Conservation (phyloP, 2,888 invertebrate species). For the Andricus quercusramuli region DNA sequence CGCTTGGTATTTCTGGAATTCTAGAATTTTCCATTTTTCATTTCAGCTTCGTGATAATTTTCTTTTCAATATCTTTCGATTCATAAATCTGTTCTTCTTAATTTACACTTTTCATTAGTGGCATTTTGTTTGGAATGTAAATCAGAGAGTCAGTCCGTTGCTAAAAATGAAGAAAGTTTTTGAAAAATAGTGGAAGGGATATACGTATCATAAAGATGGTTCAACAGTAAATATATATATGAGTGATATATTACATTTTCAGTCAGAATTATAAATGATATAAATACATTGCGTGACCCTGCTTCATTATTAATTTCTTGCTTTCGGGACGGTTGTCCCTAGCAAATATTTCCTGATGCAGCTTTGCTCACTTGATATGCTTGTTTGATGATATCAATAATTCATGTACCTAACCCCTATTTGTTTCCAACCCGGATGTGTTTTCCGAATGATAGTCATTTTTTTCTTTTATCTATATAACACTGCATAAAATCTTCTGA, state of each 20-base stretch:
- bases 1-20: not conserved
- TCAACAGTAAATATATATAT: no score
- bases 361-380: not conserved
- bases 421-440: not conserved
- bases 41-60: not conserved
- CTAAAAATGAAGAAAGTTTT: no score
- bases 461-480: no score
- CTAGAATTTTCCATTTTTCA: not conserved
- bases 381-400: constrained; percentile 5
- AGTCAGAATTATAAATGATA: no score
- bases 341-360: not conserved
- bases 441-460: no score
- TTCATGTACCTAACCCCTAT: not conserved
- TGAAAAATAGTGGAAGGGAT: no score
- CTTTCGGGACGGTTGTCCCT: not conserved
- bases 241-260: no score
- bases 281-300: no score
- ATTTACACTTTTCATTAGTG: not conserved
- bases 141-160: not conserved
- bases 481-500: no score
- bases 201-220: no score
- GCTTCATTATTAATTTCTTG: not conserved
- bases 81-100: not conserved
- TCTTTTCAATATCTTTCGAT: not conserved
- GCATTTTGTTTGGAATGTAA: not conserved